phyloP scores from a whole-genome alignment of 1,140 invertebrate species.

The Trypoxylus dichotomus region DNA sequence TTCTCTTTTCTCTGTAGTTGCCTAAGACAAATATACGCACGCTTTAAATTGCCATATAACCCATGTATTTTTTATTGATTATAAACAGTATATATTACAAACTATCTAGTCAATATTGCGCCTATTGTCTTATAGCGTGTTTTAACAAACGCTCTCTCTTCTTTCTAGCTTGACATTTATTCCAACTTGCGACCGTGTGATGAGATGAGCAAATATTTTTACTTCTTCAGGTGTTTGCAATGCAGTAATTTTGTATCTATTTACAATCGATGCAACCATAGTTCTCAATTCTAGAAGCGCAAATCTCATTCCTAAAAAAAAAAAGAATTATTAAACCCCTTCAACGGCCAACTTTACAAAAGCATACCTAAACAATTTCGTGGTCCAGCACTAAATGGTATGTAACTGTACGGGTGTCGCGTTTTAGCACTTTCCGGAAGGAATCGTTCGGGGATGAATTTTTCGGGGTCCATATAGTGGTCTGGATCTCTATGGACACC shows the following conservation, averaged over 20 bases:
- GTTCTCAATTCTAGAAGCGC: slow-evolving; percentile 55
- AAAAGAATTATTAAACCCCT: too few species aligned
- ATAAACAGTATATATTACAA: too few species aligned
- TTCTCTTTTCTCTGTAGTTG: too few species aligned
- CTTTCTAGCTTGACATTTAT: background rate
- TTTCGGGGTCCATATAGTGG: slow-evolving; percentile 61
- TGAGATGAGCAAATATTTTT: background rate
- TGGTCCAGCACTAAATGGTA: slow-evolving; percentile 64
- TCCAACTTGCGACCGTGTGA: background rate
- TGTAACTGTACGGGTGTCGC: slow-evolving; percentile 55
- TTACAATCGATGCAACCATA: slow-evolving; percentile 51
- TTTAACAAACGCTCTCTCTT: background rate
- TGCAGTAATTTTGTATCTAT: slow-evolving; percentile 36
- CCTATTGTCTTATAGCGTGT: too few species aligned
- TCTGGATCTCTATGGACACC: slow-evolving; percentile 57
- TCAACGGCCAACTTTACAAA: too few species aligned
- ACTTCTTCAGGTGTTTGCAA: slow-evolving; percentile 34
- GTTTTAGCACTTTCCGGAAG: slow-evolving; percentile 53
- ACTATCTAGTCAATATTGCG: too few species aligned
- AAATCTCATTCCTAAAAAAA: slow-evolving; percentile 10
- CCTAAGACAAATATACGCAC: too few species aligned
- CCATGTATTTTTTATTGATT: too few species aligned
- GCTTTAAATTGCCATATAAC: too few species aligned
- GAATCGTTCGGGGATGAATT: slow-evolving; percentile 67
- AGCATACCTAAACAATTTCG: slow-evolving; percentile 62